Base-by-base conservation (phyloP, 2,113 vertebrate genomes). In the Montifringilla adamsi region DNA sequence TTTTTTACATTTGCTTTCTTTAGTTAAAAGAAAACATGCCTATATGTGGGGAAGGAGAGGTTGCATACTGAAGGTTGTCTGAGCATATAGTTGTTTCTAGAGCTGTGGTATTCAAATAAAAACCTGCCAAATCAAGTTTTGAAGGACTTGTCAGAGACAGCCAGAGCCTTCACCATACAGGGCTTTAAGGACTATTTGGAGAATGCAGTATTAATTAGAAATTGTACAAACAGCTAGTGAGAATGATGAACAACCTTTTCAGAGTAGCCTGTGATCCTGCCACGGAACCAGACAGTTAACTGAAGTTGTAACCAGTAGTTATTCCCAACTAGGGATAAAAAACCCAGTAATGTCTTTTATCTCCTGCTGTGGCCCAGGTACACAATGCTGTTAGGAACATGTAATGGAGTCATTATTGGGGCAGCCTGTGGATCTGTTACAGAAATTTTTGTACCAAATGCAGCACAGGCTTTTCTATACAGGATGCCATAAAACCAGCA, bases 401-500 rank as follows among this genome's bases (percentile, higher is more conserved):
- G 43, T 70, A 80, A 59, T 87, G 68, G 23, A 88, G 70, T 73
- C 72, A 55, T 89, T 94, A 95, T 33, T 3, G 4, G 72, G 62
- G 15, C 63, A 81, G 59, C 82, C 85, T 90, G 67, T 75, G 70
- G 64, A 44, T 84, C 74, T 82, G 2, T 82, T 83, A 70, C 47
- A 63, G 14, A 91, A n/a, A 86, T 70, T 95, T 74, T 81, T 93
- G 63, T 88, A 80, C 27, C 39, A 84, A 81, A 66, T 69, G 50
- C 41, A 84, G 37, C 84, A 52, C 77, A 66, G 53, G 58, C 49
- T 95, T 94, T 94, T 91, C 84, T 96, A 21, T 78, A 77, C 49
- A 84, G 85, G 87, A 74, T 85, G 49, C 66, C 28, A 43, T 93
- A 85, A 95, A 94, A 80, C 7, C 44, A 86, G 70, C 75, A 86